Percentiles rank a stretch among this genome's conserved stretches.
Conservation (phyloP, 2,888 invertebrate species). For the Adela reaumurella region DNA sequence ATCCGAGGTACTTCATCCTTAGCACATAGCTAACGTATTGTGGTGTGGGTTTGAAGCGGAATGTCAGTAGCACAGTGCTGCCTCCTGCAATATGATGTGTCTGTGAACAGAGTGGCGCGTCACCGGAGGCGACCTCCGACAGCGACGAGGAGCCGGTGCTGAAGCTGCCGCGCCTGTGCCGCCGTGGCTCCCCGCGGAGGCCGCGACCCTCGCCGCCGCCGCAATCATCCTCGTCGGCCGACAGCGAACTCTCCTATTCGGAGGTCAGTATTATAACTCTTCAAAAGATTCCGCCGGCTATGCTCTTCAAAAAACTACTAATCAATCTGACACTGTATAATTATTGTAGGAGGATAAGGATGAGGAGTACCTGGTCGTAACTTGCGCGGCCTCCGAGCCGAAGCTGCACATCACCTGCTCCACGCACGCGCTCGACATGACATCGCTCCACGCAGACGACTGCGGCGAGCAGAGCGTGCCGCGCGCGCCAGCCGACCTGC, state of each 20-base stretch:
- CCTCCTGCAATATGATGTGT: conserved; percentile 2
- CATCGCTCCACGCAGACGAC: conserved; percentile 15
- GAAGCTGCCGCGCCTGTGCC: conserved; percentile 67
- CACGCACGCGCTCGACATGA: conserved; percentile 16
- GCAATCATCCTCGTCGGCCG: conserved; percentile 27
- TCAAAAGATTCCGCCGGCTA: too few species aligned
- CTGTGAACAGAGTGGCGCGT: conserved; percentile 46
- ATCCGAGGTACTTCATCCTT: too few species aligned
- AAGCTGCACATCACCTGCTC: conserved; percentile 49
- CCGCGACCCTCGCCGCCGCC: conserved; percentile 22
- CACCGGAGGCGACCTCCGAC: conserved; percentile 53
- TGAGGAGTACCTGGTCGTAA: conserved; percentile 34
- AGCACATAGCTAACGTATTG: too few species aligned
- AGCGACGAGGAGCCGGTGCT: conserved; percentile 74
- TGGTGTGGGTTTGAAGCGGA: too few species aligned
- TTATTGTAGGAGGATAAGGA: conserved; percentile 33
- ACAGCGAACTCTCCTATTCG: conserved; percentile 45
- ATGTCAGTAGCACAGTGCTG: too few species aligned
- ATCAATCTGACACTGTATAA: too few species aligned
- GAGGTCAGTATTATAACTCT: conserved; percentile 22
- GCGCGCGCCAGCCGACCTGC: conserved; percentile 21
- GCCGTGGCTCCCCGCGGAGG: conserved; percentile 27
- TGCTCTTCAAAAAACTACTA: neutral
- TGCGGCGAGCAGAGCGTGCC: conserved; percentile 39
- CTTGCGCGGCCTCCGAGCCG: conserved; percentile 57